phyloP scores from a whole-genome alignment of 2,888 invertebrate genomes.

The Dasypolia templi region DNA sequence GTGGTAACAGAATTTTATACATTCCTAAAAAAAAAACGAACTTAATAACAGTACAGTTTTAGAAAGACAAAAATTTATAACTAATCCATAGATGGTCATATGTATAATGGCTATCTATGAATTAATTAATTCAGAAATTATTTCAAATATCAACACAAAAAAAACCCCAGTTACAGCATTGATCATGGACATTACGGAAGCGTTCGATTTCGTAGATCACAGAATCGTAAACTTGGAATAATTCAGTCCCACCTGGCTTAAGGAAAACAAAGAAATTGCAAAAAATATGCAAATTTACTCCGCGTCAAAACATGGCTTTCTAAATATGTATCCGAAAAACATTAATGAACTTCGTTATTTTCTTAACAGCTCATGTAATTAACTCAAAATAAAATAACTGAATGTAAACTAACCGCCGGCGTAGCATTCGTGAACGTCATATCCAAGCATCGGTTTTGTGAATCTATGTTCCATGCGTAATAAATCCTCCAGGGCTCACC shows the following conservation, averaged over 20 bases:
- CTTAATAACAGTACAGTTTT: not conserved
- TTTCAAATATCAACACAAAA: not conserved
- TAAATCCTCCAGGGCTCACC: slow-evolving; percentile 81
- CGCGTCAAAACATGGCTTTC: not conserved
- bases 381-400: not conserved
- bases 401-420: slow-evolving; percentile 67
- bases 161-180: not conserved
- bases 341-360: no score
- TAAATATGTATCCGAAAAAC: not conserved
- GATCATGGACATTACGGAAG: not conserved
- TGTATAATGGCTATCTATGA: not conserved
- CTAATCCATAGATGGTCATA: no score
- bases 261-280: not conserved
- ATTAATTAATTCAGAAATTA: not conserved
- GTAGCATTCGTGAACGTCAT: slow-evolving; percentile 78
- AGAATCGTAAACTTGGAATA: not conserved
- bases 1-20: no score
- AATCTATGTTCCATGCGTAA: slow-evolving; percentile 80
- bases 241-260: no score
- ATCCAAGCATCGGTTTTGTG: slow-evolving; percentile 77
- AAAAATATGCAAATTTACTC: no score
- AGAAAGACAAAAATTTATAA: not conserved
- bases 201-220: not conserved
- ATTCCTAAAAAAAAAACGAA: not conserved
- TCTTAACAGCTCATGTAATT: not conserved